Evolutionary conservation across 2,888 invertebrate genomes (phyloP), one percentile per base, ranked within the genome.

Genomic region (Melanotus villosus): DNA sequence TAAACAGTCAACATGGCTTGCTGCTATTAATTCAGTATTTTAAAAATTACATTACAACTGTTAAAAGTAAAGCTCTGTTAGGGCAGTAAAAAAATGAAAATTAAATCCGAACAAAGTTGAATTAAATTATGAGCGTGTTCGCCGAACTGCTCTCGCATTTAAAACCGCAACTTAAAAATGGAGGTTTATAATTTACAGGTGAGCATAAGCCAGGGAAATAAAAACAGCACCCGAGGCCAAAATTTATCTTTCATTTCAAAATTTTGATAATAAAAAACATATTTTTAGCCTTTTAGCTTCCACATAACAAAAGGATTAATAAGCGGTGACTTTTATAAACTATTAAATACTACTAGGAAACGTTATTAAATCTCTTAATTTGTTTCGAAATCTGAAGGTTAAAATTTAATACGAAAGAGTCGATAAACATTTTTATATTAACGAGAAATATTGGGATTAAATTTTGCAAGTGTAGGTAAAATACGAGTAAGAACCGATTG

Each of bases 231-330:
- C 70, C 23, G 52, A 43, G 67, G 71, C 74, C 56, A 60, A 71
- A 74, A 72, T 69, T 67, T 67, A 72, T 72, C 70, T 59, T 72
- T 69, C 69, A 64, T 72, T 72, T 70, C 72, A 70, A 71, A 64
- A 70, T 68, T 71, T 67, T 65, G 64, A 70, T 66, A 72, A 72
- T 72, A 72, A 71, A 74, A 73, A 67, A 56, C 64, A 64, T 62
- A 57, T 69, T 73, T 73, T 62, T 67, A 67, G 26, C 69, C 56
- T 57, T 65, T 69, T 65, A 62, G 71, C 69, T 60, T 71, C 68
- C 45, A 58, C 54, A 36, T 19, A 62, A 70, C 70, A 70, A 70
- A 67, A 64, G 70, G 63, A 67, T 70, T 70, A 67, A 70, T 67
- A 70, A 66, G 57, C 57, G 47, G 56, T 34, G 60, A 63, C 67